phyloP scores from a whole-genome alignment of 2,888 invertebrate species.

The Diplazon laetatorius region DNA sequence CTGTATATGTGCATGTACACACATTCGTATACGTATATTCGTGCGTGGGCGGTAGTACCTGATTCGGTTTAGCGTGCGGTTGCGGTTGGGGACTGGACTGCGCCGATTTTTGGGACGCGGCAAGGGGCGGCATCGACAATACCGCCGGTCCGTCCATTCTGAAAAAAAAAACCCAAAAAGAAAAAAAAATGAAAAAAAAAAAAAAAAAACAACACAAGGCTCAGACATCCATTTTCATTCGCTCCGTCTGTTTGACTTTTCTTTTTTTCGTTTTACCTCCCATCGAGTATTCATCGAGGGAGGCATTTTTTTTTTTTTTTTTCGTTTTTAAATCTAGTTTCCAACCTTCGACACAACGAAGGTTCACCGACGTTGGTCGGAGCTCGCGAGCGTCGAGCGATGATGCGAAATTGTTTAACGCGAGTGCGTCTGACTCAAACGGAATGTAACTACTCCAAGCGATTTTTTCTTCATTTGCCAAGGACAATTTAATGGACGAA shows the following conservation, averaged over 20 bases:
- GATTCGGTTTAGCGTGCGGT: slow-evolving; percentile 84
- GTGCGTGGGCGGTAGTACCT: slow-evolving; percentile 78
- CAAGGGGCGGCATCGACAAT: slow-evolving; percentile 82
- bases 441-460: slow-evolving; percentile 2
- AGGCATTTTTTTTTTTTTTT: slow-evolving; percentile 16
- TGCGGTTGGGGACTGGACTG: slow-evolving; percentile 82
- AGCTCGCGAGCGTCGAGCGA: not conserved
- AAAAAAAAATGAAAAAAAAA: slow-evolving; percentile 66
- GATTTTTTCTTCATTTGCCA: not conserved
- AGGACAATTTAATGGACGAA: not conserved
- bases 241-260: slow-evolving; percentile 41
- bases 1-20: not conserved
- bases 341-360: not conserved
- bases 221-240: slow-evolving; percentile 48
- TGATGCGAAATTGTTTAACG: slow-evolving; percentile 11
- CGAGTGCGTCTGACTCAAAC: not conserved
- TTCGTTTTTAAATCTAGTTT: not conserved
- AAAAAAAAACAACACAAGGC: slow-evolving; percentile 39
- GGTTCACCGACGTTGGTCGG: slow-evolving; percentile 1
- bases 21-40: not conserved
- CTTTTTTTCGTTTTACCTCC: slow-evolving; percentile 22
- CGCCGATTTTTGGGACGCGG: slow-evolving; percentile 82
- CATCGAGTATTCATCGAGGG: slow-evolving; percentile 27
- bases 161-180: slow-evolving; percentile 68
- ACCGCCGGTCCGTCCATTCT: slow-evolving; percentile 84